Evolutionary conservation across 2,113 vertebrate species (phyloP).

Genomic region (Pantherophis guttatus): DNA sequence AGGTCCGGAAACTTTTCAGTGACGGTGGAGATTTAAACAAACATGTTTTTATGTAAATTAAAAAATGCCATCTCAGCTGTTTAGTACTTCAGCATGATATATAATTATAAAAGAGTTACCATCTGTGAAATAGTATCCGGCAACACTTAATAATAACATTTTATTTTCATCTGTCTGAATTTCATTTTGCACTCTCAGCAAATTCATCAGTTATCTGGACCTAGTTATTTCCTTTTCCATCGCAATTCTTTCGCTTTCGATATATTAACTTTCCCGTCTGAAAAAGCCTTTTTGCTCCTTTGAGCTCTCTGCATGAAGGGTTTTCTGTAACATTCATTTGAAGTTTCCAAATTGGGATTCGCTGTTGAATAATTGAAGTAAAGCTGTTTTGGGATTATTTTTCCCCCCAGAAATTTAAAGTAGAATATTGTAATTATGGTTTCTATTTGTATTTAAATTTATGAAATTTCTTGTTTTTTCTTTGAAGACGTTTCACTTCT

Average conservation of each 20-base stretch:
- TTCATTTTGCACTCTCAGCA: slow-evolving; percentile 24
- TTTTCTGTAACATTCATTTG: not conserved
- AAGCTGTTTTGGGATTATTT: not conserved
- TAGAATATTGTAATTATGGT: not conserved
- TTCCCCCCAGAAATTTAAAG: not conserved
- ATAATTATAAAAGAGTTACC: slow-evolving; percentile 34
- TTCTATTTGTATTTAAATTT: not conserved
- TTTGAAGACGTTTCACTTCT: too few relatives aligned
- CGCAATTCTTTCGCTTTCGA: not conserved
- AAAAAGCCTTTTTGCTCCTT: not conserved
- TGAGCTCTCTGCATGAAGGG: not conserved
- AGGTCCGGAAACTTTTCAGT: not conserved
- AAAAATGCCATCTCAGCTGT: slow-evolving; percentile 28
- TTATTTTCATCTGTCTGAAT: slow-evolving; percentile 27
- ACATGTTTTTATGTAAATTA: slow-evolving; percentile 1
- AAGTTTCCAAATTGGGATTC: not conserved
- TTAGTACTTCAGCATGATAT: slow-evolving; percentile 26
- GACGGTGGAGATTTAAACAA: not conserved
- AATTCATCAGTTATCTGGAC: slow-evolving; percentile 28
- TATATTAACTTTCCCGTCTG: not conserved
- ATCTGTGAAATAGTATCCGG: slow-evolving; percentile 30
- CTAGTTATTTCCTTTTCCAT: not conserved
- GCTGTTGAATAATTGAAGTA: not conserved
- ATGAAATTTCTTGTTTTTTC: too few relatives aligned
- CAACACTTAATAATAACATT: slow-evolving; percentile 16